Evolutionary conservation across 2,888 invertebrate species (phyloP), one percentile per base, ranked within the genome.

Genomic region (Timema cristinae): DNA sequence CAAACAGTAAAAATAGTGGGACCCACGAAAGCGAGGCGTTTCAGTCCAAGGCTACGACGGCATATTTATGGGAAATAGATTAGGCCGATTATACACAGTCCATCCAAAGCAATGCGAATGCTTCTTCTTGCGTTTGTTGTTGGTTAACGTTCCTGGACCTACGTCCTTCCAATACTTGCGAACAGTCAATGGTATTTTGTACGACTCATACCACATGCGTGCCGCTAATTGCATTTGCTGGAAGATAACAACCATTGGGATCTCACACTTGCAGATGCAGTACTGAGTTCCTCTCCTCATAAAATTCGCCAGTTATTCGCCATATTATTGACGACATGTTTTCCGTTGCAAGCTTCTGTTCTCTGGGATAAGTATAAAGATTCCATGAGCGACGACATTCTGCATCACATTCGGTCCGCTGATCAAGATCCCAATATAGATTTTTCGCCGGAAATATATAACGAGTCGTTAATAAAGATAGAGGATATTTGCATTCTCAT

Each of bases 171-270:
- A 76, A 75, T 32, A 74, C 61, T 72, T 82, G 66, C 74, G 80
- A 78, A 82, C 80, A 72, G 79, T 82, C 66, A 75, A 82, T 79
- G 81, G 79, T 75, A 51, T 67, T 75, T n/a, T 79, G 67, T 80
- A 75, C 73, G 75, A 51, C 48, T 79, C 81, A 72, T 82, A 78
- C 77, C 75, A 79, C 68, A 32, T 32, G 32, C 32, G 32, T 32
- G 32, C 4, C 32, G 32, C 32, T 1, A 32, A 32, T 32, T 79
- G 51, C 69, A 77, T 70, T 78, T 82, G 68, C 76, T 80, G 16
- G 78, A 80, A 75, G 77, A 79, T 73, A 79, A 78, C 73, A 69
- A 68, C 61, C 76, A 78, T 77, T 77, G 78, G 77, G 75, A 78
- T 48, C 13, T 68, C 51, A 76, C 75, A 73, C 74, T 78, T 69